phyloP scores from a whole-genome alignment of 2,797 vertebrate species.

The Podarcis lilfordi region DNA sequence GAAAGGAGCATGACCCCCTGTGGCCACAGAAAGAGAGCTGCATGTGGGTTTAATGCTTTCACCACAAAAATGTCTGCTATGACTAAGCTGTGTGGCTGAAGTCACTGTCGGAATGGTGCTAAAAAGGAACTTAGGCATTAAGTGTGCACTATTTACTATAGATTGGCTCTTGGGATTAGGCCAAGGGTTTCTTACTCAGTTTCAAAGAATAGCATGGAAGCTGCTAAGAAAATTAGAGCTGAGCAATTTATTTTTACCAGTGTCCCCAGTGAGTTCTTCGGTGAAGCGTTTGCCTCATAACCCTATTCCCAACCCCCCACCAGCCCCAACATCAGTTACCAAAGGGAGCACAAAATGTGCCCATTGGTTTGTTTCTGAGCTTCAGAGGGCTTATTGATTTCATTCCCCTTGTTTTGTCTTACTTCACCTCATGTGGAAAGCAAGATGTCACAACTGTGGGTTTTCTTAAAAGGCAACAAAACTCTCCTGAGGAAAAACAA shows the following conservation, averaged over 20 bases:
- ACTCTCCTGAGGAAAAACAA: slow-evolving; percentile 41
- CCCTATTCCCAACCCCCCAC: slow-evolving; percentile 63
- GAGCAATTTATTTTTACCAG: slow-evolving; percentile 83
- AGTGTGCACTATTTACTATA: slow-evolving; percentile 87
- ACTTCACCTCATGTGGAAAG: slow-evolving; percentile 54
- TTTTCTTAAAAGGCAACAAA: slow-evolving; percentile 64
- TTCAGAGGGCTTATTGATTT: slow-evolving; percentile 67
- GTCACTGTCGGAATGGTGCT: slow-evolving; percentile 87
- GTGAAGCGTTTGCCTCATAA: slow-evolving; percentile 81
- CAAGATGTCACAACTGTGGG: slow-evolving; percentile 44
- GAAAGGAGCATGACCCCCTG: slow-evolving; percentile 99
- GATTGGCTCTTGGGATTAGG: slow-evolving; percentile 84
- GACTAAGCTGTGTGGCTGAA: slow-evolving; percentile 90
- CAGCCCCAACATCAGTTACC: slow-evolving; percentile 62
- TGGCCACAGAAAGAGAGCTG: slow-evolving; percentile 99
- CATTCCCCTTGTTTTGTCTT: slow-evolving; percentile 60
- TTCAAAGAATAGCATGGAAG: slow-evolving; percentile 87
- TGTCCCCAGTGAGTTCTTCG: slow-evolving; percentile 80
- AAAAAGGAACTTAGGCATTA: slow-evolving; percentile 87
- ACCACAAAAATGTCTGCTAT: slow-evolving; percentile 99
- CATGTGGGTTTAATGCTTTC: slow-evolving; percentile 99
- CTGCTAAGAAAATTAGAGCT: slow-evolving; percentile 83
- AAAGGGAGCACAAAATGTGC: slow-evolving; percentile 75
- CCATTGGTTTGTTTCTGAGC: slow-evolving; percentile 63
- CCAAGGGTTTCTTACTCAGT: slow-evolving; percentile 84